Evolutionary conservation across 2,113 vertebrate genomes (phyloP).

Genomic region (Myrmecobius fasciatus): DNA sequence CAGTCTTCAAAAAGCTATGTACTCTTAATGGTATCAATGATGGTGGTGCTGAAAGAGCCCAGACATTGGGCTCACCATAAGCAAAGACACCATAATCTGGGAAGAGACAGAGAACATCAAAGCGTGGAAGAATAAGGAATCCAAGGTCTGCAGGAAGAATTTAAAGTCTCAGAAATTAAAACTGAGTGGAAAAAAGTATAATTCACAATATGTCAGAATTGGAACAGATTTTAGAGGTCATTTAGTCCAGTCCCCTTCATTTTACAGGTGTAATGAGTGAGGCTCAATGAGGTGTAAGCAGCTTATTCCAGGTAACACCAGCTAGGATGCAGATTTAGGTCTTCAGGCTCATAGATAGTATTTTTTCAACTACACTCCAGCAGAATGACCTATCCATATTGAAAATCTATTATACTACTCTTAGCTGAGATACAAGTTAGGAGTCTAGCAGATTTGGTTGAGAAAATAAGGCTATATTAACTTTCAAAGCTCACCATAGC

Average conservation of each 20-base stretch:
- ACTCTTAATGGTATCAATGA: background rate
- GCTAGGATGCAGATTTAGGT: background rate
- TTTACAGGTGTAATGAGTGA: background rate
- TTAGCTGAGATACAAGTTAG: background rate
- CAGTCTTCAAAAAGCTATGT: constrained; percentile 23
- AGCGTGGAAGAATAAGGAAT: constrained; percentile 11
- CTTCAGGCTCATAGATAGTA: background rate
- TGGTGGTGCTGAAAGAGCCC: constrained; percentile 24
- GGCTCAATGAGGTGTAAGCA: background rate
- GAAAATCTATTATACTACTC: background rate
- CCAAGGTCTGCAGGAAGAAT: background rate
- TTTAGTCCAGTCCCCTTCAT: background rate
- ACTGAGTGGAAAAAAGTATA: background rate
- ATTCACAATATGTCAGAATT: background rate
- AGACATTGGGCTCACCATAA: constrained; percentile 57
- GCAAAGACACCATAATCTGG: constrained; percentile 23
- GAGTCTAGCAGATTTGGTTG: background rate
- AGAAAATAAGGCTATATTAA: background rate
- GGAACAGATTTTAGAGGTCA: background rate
- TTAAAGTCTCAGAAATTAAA: background rate
- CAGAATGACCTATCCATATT: background rate
- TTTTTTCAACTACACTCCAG: background rate
- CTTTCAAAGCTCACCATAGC: background rate
- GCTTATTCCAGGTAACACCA: background rate
- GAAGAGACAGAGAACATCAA: constrained; percentile 37